These are phyloP conservation scores for Eulithis testata DNA, from an alignment of 2,888 invertebrate species.

Conservation along the genomic window DNA sequence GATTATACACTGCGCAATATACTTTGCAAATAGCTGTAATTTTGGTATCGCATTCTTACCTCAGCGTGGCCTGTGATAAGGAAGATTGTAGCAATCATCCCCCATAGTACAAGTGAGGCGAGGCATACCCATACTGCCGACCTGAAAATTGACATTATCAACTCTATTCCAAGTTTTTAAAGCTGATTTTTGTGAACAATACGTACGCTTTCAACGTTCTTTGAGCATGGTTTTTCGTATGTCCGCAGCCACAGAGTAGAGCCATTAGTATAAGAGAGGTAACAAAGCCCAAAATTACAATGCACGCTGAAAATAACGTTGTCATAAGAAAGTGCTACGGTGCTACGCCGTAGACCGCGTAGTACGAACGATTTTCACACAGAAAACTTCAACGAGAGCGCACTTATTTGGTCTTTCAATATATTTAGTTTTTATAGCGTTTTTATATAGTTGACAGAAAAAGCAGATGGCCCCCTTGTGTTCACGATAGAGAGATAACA, in stretches of 20 bases:
- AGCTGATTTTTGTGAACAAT: slow-evolving; percentile 11
- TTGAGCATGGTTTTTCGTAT: slow-evolving; percentile 68
- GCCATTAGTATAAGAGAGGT: slow-evolving; percentile 78
- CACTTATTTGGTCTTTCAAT: neutral
- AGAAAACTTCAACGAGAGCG: slow-evolving; percentile 38
- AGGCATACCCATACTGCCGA: slow-evolving; percentile 84
- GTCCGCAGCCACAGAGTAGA: slow-evolving; percentile 77
- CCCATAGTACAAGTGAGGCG: slow-evolving; percentile 85
- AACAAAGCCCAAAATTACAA: slow-evolving; percentile 70
- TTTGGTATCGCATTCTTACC: slow-evolving; percentile 54
- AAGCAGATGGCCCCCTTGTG: too few relatives aligned
- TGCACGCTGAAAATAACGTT: slow-evolving; percentile 62
- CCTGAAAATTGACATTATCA: slow-evolving; percentile 57
- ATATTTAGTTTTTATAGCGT: too few relatives aligned
- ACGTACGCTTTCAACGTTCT: slow-evolving; percentile 77
- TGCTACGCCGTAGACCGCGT: slow-evolving; percentile 24
- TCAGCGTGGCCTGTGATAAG: slow-evolving; percentile 87
- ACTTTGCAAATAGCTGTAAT: slow-evolving; percentile 18
- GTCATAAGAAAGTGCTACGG: slow-evolving; percentile 34
- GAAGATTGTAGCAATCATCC: slow-evolving; percentile 82
- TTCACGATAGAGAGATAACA: too few relatives aligned
- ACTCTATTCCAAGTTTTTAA: slow-evolving; percentile 21
- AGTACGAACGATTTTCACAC: slow-evolving; percentile 26
- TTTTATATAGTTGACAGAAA: neutral
- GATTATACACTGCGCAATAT: neutral